A percentile compares a stretch with the other conserved stretches of the same genome.
phyloP scores from a whole-genome alignment of 2,888 invertebrate species.

The Drosophila meridionalis region DNA sequence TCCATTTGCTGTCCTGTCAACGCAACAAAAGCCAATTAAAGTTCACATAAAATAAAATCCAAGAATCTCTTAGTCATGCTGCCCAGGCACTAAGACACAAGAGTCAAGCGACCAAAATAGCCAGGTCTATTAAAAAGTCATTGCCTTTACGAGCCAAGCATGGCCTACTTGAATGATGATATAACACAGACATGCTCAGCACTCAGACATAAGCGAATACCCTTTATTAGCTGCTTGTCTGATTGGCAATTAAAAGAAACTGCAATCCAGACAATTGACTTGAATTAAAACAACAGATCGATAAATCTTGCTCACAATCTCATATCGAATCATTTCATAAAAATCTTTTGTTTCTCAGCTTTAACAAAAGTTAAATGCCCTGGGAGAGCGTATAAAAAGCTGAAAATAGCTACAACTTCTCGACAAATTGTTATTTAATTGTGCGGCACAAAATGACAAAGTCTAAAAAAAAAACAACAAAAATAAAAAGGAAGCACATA shows the following conservation, averaged over 20 bases:
- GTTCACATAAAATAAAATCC: slow-evolving; percentile 47
- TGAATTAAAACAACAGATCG: background rate
- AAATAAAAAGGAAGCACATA: slow-evolving; percentile 13
- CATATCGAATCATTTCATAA: too few relatives aligned
- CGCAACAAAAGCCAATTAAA: slow-evolving; percentile 59
- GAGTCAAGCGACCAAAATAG: slow-evolving; percentile 39
- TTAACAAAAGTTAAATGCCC: background rate
- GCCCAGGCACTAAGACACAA: slow-evolving; percentile 14
- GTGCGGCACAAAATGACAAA: slow-evolving; percentile 49
- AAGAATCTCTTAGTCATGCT: slow-evolving; percentile 42
- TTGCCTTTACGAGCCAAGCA: slow-evolving; percentile 21
- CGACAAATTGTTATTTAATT: slow-evolving; percentile 75
- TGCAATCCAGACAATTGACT: background rate
- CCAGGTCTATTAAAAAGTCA: slow-evolving; percentile 62
- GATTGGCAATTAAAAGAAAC: slow-evolving; percentile 3
- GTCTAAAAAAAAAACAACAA: slow-evolving; percentile 18
- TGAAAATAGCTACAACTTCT: slow-evolving; percentile 37
- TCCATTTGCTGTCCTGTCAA: slow-evolving; percentile 7
- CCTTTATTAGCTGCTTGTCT: slow-evolving; percentile 9
- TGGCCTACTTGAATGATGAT: slow-evolving; percentile 27
- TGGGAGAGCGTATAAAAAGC: slow-evolving; percentile 26
- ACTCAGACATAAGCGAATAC: background rate
- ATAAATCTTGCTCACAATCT: too few relatives aligned
- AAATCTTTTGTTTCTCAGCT: background rate
- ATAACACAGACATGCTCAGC: slow-evolving; percentile 21